Conservation (phyloP, 1,140 invertebrate species). For the Aphis gossypii region DNA sequence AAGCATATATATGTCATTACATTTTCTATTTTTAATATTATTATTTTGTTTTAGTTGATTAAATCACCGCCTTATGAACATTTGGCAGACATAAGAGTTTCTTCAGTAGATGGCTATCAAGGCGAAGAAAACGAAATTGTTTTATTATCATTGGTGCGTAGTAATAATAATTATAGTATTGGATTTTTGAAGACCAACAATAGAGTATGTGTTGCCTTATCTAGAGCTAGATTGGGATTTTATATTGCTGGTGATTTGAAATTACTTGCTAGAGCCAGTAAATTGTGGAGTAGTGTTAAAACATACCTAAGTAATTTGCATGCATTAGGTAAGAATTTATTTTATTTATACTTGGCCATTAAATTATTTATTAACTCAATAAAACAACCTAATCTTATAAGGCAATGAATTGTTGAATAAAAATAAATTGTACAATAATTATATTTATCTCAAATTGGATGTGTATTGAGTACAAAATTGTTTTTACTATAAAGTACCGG, state of each 20-base stretch:
- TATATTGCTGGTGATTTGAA: conserved; percentile 69
- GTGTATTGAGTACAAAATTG: not conserved
- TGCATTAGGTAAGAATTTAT: conserved; percentile 50
- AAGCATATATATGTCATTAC: not conserved
- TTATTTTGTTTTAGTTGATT: conserved; percentile 37
- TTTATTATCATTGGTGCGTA: conserved; percentile 81
- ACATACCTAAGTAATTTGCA: conserved; percentile 48
- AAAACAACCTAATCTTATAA: not conserved
- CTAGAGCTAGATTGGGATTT: conserved; percentile 77
- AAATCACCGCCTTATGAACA: conserved; percentile 1
- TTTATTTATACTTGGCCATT: not conserved
- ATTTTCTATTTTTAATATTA: not conserved
- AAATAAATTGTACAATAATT: not conserved
- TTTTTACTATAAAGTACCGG: not conserved
- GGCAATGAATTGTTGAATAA: not conserved
- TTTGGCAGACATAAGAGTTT: conserved; percentile 64
- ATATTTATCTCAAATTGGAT: not conserved
- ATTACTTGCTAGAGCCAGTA: conserved; percentile 53
- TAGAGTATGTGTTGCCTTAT: conserved; percentile 83
- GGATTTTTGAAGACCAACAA: conserved; percentile 76
- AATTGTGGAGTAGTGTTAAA: conserved; percentile 58
- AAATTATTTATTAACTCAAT: not conserved
- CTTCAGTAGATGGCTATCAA: conserved; percentile 82
- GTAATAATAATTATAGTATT: conserved; percentile 72
- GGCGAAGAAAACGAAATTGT: conserved; percentile 87